Evolutionary conservation across 2,113 vertebrate genomes (phyloP), one percentile per base, ranked within the genome.

Genomic region (Heterotilapia buettikoferi): DNA sequence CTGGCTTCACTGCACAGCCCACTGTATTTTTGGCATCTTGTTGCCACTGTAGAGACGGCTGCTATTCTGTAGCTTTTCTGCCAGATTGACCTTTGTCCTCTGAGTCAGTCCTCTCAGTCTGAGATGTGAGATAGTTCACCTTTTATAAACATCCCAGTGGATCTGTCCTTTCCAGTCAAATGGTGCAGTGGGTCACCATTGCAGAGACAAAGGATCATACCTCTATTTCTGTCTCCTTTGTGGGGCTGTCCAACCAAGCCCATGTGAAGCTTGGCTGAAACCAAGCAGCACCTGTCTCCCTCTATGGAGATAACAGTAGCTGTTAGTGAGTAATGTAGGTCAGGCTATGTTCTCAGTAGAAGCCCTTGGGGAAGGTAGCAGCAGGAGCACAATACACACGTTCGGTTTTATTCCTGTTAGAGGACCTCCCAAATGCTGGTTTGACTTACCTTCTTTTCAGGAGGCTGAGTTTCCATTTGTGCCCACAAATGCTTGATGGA

Each of bases 321-420:
- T 87, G 71, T 84, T 78, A 71, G 57, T 88, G 87, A 90, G 82
- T 57, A 80, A 95, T 94, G 92, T 94, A 92, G 94, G 94, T 94
- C 95, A 92, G 85, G 26, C 76, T 85, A 45, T 85, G 83, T 88
- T 94, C 94, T 92, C 90, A 82, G 53, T 54, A 84, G 63, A 84
- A 87, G n/a, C 88, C 92, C 85, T 83, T 82, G 21, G 92, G 93
- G 82, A 86, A 82, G 84, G 82, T 33, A 71, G 88, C n/a, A 6
- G 38, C 31, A 19, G 38, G 81, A 66, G 86, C 68, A 95, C 93
- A 94, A 94, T 93, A 54, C 56, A 76, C 87, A 92, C 90, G 86
- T 90, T 92, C 53, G 86, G 84, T 92, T 91, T 57, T 68, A 21
- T 81, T 84, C 82, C 87, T 56, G 38, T 85, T 54, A 78, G 85